phyloP scores from a whole-genome alignment of 2,113 vertebrate species.

The Clarias magur region DNA sequence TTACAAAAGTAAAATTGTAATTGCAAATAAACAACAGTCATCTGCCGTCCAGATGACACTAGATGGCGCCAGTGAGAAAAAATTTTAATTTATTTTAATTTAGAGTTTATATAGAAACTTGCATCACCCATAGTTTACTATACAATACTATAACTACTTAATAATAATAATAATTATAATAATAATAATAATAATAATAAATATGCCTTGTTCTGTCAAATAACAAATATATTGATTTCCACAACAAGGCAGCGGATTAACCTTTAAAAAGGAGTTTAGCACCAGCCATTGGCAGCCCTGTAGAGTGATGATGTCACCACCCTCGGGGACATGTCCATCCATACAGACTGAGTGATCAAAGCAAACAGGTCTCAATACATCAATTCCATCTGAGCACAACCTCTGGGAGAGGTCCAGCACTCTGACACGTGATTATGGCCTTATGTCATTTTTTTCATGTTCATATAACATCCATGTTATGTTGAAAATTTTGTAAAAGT shows the following conservation, averaged over 20 bases:
- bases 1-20: background rate
- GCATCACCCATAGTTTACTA: background rate
- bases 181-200: background rate
- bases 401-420: background rate
- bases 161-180: background rate
- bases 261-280: background rate
- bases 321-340: background rate
- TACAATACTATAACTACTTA: background rate
- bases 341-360: background rate
- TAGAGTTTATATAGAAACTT: background rate
- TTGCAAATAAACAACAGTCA: background rate
- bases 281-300: background rate
- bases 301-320: background rate
- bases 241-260: background rate
- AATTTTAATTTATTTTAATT: no score
- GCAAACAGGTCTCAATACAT: background rate
- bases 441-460: no score
- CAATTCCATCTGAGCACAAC: background rate
- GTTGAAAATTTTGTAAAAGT: background rate
- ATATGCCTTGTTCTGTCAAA: no score
- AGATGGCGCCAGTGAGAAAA: conserved; percentile 9
- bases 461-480: background rate
- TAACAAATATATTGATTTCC: no score
- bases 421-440: background rate
- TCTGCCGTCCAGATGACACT: background rate